phyloP scores from a whole-genome alignment of 2,888 invertebrate genomes.

The Unio pictorum region DNA sequence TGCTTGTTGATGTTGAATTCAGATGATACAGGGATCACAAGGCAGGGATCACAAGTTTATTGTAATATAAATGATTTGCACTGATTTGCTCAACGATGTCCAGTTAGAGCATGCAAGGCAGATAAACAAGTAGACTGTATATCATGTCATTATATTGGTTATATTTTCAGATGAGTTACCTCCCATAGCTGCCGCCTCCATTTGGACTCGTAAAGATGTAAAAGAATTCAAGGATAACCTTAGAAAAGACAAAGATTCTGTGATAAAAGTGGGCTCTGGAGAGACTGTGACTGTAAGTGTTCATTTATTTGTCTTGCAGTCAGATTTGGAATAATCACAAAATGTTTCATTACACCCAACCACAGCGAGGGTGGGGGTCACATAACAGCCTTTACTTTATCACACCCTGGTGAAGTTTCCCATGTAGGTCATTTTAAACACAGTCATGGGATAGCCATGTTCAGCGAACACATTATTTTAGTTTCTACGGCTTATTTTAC shows the following conservation, averaged over 20 bases:
- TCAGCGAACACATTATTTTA: no score
- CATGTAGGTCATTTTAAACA: no score
- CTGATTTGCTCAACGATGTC: background rate
- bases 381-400: no score
- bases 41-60: no score
- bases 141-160: constrained; percentile 5
- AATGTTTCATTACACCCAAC: no score
- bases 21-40: no score
- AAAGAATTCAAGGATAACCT: constrained; percentile 92
- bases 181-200: constrained; percentile 79
- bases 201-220: constrained; percentile 96
- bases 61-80: no score
- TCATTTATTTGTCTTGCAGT: background rate
- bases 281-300: constrained; percentile 92
- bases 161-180: constrained; percentile 61
- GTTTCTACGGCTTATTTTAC: no score
- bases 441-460: no score
- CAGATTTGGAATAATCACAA: background rate
- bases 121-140: background rate
- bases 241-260: constrained; percentile 84
- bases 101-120: background rate
- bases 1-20: no score
- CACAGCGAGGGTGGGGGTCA: no score
- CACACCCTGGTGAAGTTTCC: no score
- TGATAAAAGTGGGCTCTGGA: constrained; percentile 95